phyloP scores from a whole-genome alignment of 2,113 vertebrate species.

The Catharus fuscescens region DNA sequence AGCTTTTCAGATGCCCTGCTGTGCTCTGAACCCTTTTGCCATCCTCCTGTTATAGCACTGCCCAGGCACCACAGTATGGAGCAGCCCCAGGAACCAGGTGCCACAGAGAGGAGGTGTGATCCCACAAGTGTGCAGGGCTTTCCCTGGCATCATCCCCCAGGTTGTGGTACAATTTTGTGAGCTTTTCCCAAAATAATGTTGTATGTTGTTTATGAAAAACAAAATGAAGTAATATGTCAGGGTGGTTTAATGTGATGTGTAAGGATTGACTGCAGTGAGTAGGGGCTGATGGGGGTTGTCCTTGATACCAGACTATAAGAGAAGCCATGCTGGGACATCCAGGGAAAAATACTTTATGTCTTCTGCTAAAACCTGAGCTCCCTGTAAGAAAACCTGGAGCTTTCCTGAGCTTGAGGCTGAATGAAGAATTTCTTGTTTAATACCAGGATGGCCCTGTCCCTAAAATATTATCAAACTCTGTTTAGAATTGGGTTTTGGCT shows the following conservation, averaged over 20 bases:
- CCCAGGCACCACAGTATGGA: fast-evolving
- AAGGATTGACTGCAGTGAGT: not conserved
- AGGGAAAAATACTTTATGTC: not conserved
- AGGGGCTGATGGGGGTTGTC: not conserved
- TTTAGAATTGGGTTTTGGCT: not conserved
- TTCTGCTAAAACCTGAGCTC: not conserved
- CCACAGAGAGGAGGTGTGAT: not conserved
- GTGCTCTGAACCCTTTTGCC: not conserved
- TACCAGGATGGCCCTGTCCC: not conserved
- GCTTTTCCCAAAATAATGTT: not conserved
- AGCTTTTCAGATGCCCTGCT: not conserved
- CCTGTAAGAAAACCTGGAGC: not conserved
- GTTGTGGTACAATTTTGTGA: not conserved
- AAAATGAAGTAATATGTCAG: too few relatives aligned
- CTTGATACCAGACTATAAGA: not conserved
- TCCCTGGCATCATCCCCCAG: not conserved
- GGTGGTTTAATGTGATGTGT: not conserved
- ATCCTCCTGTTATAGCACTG: not conserved
- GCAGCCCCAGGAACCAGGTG: not conserved
- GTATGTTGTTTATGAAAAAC: not conserved
- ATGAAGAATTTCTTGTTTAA: not conserved
- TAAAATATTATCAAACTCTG: not conserved
- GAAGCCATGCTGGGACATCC: not conserved
- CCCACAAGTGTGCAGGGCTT: not conserved
- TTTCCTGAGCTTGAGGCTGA: not conserved